Percentiles rank a stretch among this genome's conserved stretches.
Conservation (phyloP, 2,797 vertebrate genomes). For the Chelidonichthys spinosus region DNA sequence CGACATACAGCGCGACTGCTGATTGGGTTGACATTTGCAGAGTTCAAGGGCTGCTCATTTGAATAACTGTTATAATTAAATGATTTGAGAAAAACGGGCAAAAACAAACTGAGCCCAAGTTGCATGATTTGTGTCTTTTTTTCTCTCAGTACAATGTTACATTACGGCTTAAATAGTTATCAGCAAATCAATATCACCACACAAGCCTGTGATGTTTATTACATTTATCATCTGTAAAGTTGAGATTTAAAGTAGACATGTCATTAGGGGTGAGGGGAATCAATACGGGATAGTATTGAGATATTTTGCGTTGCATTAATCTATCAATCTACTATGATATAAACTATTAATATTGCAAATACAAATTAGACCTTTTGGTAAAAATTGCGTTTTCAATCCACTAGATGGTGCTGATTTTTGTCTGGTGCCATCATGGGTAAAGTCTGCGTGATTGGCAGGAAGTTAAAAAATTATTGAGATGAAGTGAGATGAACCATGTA, state of each 20-base stretch:
- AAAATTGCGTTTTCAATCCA: no score
- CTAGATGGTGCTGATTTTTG: no score
- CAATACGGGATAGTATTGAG: no score
- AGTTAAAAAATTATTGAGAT: no score
- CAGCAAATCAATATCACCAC: background rate
- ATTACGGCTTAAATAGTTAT: background rate
- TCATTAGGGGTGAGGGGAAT: no score
- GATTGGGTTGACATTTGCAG: conserved; percentile 59
- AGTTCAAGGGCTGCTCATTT: conserved; percentile 42
- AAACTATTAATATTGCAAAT: no score
- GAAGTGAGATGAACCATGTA: no score
- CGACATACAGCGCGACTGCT: conserved; percentile 18
- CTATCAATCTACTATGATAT: no score
- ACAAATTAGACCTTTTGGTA: no score
- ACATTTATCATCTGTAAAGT: background rate
- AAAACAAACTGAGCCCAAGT: conserved; percentile 13
- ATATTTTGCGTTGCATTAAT: no score
- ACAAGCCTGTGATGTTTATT: background rate
- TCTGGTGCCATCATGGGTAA: no score
- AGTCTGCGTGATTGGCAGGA: no score
- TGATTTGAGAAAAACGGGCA: conserved; percentile 1
- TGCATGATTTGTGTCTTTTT: background rate
- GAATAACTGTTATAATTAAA: conserved; percentile 33
- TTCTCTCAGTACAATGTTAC: background rate
- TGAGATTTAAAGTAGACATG: background rate